A percentile compares a stretch with the other conserved stretches of the same genome.
phyloP scores from a whole-genome alignment of 2,888 invertebrate genomes.

The Dastarcus helophoroides region DNA sequence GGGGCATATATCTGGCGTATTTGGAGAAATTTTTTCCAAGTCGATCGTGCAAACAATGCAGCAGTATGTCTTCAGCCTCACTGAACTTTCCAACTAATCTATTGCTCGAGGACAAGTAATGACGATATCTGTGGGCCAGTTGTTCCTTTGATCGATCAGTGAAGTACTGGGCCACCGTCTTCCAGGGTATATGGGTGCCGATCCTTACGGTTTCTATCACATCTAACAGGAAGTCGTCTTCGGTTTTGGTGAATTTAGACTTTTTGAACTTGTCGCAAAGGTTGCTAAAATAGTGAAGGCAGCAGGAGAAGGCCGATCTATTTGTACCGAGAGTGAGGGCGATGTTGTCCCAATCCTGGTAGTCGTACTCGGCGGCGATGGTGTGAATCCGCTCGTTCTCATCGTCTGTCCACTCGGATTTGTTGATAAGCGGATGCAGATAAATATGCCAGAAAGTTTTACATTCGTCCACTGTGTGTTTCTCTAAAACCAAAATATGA shows the following conservation, averaged over 20 bases:
- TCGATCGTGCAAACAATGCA: conserved; percentile 48
- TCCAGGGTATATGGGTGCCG: conserved; percentile 64
- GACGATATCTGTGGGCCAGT: conserved; percentile 49
- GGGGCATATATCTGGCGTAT: conserved; percentile 45
- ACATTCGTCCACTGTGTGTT: conserved; percentile 55
- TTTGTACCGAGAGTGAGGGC: conserved; percentile 44
- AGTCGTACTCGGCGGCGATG: conserved; percentile 35
- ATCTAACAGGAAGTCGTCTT: conserved; percentile 52
- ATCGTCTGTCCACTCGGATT: conserved; percentile 39
- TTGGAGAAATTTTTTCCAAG: conserved; percentile 49
- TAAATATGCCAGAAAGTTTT: conserved; percentile 59
- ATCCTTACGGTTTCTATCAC: conserved; percentile 51
- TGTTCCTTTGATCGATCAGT: conserved; percentile 52
- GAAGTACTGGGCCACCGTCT: conserved; percentile 51
- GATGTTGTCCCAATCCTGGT: conserved; percentile 57
- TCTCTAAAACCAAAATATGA: no score
- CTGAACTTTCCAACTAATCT: conserved; percentile 41
- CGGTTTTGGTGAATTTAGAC: conserved; percentile 52
- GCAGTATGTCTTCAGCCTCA: conserved; percentile 51
- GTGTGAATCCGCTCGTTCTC: conserved; percentile 40
- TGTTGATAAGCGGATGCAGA: conserved; percentile 57
- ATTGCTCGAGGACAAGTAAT: no score
- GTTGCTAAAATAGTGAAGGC: conserved; percentile 51
- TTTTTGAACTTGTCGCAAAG: conserved; percentile 27
- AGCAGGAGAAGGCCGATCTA: conserved; percentile 59